Conservation (phyloP, 2,888 invertebrate species). For the Rhingia rostrata region DNA sequence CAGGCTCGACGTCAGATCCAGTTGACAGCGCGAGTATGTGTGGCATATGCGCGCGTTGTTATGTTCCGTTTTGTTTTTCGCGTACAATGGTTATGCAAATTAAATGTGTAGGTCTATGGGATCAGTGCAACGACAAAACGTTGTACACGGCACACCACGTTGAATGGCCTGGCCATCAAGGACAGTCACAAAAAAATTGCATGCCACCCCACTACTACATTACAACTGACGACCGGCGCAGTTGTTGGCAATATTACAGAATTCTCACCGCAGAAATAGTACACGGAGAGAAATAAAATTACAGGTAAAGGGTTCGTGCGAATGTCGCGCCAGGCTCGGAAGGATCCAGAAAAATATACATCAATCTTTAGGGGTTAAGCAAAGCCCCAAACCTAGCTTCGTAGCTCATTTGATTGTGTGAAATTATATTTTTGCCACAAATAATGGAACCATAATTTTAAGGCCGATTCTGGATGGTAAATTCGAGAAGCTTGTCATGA, state of each 20-base stretch:
- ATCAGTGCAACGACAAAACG: slow-evolving; percentile 43
- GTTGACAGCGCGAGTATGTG: slow-evolving; percentile 36
- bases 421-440: too few species aligned
- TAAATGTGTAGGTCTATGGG: slow-evolving; percentile 70
- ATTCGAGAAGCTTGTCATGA: too few species aligned
- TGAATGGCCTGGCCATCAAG: slow-evolving; percentile 66
- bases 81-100: slow-evolving; percentile 72
- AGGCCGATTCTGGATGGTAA: too few species aligned
- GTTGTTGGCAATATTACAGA: slow-evolving; percentile 49
- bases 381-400: too few species aligned
- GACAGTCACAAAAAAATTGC: slow-evolving; percentile 40
- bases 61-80: slow-evolving; percentile 70
- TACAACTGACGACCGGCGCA: neutral
- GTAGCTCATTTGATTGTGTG: too few species aligned
- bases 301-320: neutral
- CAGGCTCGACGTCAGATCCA: slow-evolving; percentile 45
- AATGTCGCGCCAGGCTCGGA: neutral
- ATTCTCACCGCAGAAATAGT: slow-evolving; percentile 25
- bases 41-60: slow-evolving; percentile 38
- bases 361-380: too few species aligned
- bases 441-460: too few species aligned
- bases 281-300: slow-evolving; percentile 36
- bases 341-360: too few species aligned
- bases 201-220: slow-evolving; percentile 17
- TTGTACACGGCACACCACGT: slow-evolving; percentile 45